Evolutionary conservation across 2,888 invertebrate genomes (phyloP), one percentile per base, ranked within the genome.

Genomic region (Tenthredo distinguenda): DNA sequence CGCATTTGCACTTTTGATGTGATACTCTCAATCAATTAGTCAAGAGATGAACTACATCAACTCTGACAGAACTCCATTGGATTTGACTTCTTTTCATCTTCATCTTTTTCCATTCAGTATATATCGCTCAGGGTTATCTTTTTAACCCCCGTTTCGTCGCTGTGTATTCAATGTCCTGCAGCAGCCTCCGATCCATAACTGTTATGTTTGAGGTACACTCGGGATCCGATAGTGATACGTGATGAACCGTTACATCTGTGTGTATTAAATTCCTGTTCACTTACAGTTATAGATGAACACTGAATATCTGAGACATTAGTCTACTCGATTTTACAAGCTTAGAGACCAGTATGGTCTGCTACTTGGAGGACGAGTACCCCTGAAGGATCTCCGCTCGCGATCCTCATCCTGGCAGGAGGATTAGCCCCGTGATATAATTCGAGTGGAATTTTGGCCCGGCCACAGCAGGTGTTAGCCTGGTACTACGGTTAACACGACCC

Each of bases 401-500:
- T 43, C 74, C 43, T 26, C 40, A 15, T 12, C 26, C 12, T 31
- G 4, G 21, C 9, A 21, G 74, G 12, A 43, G 43, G 40, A 77
- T 77, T 77, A 77, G 55, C 50, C 77, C 50, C 31, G 47, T 55
- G 50, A 50, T 18, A 77, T 55, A n/a, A 77, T 77, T 77, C 55
- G 50, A 34, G 77, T 77, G 50, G 77, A 77, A 77, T 77, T 77
- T 77, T 77, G 77, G 77, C 47, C 50, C 34, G 55, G 31, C 47
- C 55, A 55, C 10, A 55, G 77, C 77, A 77, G 77, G 77, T 77
- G 77, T 31, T 77, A 34, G 50, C 31, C 34, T 10, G 21, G 43
- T 43, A 43, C 74, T 21, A 26, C 12, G 21, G 43, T 21, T 74
- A 43, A 15, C 43, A 77, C 50, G 15, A 77, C 77, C 77, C 77